phyloP scores from a whole-genome alignment of 1,140 invertebrate genomes.

The Mizuhopecten yessoensis region DNA sequence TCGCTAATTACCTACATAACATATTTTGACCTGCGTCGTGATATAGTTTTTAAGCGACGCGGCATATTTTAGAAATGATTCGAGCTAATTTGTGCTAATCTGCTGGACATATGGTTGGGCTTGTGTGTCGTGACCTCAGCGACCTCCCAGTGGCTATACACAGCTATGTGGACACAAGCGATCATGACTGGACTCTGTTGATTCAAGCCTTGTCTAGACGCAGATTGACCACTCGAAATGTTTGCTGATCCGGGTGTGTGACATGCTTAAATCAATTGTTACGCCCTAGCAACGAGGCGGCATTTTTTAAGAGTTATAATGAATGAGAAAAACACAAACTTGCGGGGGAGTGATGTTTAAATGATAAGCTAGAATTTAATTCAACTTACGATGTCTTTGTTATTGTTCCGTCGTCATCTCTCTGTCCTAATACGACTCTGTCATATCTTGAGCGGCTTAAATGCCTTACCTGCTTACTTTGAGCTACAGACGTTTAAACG shows the following conservation, averaged over 20 bases:
- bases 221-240: constrained; percentile 17
- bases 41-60: background rate
- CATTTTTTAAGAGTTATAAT: no score
- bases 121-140: background rate
- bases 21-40: background rate
- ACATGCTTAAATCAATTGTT: background rate
- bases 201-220: constrained; percentile 37
- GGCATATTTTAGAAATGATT: background rate
- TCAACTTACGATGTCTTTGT: no score
- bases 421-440: no score
- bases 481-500: no score
- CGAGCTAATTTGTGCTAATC: background rate
- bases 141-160: background rate
- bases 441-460: no score
- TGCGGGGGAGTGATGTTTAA: background rate
- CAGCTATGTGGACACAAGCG: background rate
- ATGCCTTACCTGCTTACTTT: no score
- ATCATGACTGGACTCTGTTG: background rate
- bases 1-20: background rate
- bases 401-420: no score
- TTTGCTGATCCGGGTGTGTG: constrained; percentile 12
- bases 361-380: no score
- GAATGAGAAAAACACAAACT: background rate
- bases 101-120: background rate
- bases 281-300: constrained; percentile 4